Conservation (phyloP, 2,797 vertebrate genomes). For the Falco berigora region DNA sequence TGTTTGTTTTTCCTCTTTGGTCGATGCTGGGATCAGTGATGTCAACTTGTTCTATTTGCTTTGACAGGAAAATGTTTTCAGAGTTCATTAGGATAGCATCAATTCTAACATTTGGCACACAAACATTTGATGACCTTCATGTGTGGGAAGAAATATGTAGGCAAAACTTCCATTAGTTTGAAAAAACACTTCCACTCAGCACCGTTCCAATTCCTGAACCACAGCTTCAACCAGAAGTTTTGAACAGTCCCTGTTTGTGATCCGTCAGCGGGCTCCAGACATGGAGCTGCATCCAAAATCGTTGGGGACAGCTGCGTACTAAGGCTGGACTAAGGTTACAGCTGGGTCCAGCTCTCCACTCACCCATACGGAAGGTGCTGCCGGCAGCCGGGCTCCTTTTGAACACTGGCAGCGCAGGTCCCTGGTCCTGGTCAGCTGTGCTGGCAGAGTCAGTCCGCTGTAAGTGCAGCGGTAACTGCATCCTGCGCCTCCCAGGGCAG, state of each 20-base stretch:
- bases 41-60: slow-evolving; percentile 60
- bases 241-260: not conserved
- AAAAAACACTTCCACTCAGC: slow-evolving; percentile 34
- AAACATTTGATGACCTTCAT: slow-evolving; percentile 64
- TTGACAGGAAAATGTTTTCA: slow-evolving; percentile 70
- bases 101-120: slow-evolving; percentile 63
- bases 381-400: not conserved
- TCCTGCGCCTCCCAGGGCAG: not conserved
- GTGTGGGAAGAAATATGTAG: slow-evolving; percentile 62
- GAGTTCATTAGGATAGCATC: slow-evolving; percentile 70
- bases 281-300: not conserved
- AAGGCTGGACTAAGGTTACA: not conserved
- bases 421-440: not conserved
- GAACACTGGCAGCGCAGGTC: not conserved
- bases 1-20: slow-evolving; percentile 58
- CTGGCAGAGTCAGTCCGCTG: too few relatives aligned
- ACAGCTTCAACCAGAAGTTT: not conserved
- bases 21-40: slow-evolving; percentile 64
- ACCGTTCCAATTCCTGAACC: not conserved
- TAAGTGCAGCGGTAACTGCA: not conserved
- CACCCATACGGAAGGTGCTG: not conserved
- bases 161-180: slow-evolving; percentile 62
- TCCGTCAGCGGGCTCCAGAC: not conserved
- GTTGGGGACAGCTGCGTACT: accelerated
- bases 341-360: not conserved